Evolutionary conservation across 2,888 invertebrate species (phyloP).

Genomic region (Bruchidius siliquastri): DNA sequence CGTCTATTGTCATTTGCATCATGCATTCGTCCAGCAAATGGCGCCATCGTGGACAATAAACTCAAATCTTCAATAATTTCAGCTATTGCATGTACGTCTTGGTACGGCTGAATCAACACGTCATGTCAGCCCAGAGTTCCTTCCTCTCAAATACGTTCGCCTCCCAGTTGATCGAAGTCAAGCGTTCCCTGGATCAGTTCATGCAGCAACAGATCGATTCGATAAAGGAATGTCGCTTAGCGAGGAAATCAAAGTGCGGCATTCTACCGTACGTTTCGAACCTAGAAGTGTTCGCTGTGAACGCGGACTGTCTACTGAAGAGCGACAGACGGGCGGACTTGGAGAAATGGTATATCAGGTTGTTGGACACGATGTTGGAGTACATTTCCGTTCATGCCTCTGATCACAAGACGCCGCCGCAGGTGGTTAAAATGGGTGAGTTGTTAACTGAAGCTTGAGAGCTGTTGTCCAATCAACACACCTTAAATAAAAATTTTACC

Average conservation of each 20-base stretch:
- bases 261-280: conserved; percentile 84
- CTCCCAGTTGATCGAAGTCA: conserved; percentile 79
- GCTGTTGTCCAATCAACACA: too few species aligned
- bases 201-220: conserved; percentile 80
- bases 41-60: too few species aligned
- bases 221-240: conserved; percentile 67
- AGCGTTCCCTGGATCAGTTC: conserved; percentile 86
- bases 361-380: conserved; percentile 80
- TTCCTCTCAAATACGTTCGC: conserved; percentile 86
- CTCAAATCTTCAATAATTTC: too few species aligned
- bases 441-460: too few species aligned
- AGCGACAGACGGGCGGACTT: conserved; percentile 84
- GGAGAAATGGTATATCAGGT: conserved; percentile 83
- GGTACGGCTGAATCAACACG: conserved; percentile 87
- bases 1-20: too few species aligned
- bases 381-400: conserved; percentile 72
- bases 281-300: conserved; percentile 83
- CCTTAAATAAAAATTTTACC: too few species aligned
- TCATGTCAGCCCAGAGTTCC: conserved; percentile 84
- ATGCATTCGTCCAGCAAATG: too few species aligned
- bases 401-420: conserved; percentile 86
- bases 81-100: conserved; percentile 93
- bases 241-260: conserved; percentile 77
- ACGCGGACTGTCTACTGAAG: conserved; percentile 84
- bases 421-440: conserved; percentile 84